Conservation (phyloP, 2,888 invertebrate genomes). For the Drosophila testacea region DNA sequence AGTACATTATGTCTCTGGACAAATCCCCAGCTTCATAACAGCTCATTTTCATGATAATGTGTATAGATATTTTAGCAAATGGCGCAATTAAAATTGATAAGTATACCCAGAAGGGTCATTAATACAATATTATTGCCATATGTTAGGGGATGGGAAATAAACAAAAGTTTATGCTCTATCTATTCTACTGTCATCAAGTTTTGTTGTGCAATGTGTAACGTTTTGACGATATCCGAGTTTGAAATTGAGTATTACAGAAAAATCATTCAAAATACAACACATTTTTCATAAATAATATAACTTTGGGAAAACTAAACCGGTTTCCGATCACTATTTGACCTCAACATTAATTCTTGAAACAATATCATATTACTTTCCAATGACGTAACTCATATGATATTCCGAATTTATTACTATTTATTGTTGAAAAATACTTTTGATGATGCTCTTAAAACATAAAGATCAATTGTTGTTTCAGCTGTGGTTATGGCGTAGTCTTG, state of each 20-base stretch:
- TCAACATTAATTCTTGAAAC: neutral
- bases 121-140: neutral
- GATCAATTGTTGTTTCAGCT: slow-evolving; percentile 3
- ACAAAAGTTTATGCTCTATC: neutral
- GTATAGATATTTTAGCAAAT: neutral
- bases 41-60: neutral
- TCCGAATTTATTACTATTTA: neutral
- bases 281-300: no score
- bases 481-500: neutral
- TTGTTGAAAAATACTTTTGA: slow-evolving; percentile 1
- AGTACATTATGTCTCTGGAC: neutral
- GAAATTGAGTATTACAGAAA: neutral
- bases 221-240: no score
- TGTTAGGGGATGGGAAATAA: neutral
- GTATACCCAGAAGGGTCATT: neutral
- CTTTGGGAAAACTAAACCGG: neutral
- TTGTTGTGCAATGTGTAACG: neutral
- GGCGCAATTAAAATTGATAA: slow-evolving; percentile 4
- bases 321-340: neutral
- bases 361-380: neutral
- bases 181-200: neutral
- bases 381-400: neutral
- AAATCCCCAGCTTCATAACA: neutral
- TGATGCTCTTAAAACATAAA: neutral
- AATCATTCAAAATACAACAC: neutral